These are phyloP conservation scores for Globodera rostochiensis DNA, from an alignment of 1,140 invertebrate genomes.

Conservation along the genomic window DNA sequence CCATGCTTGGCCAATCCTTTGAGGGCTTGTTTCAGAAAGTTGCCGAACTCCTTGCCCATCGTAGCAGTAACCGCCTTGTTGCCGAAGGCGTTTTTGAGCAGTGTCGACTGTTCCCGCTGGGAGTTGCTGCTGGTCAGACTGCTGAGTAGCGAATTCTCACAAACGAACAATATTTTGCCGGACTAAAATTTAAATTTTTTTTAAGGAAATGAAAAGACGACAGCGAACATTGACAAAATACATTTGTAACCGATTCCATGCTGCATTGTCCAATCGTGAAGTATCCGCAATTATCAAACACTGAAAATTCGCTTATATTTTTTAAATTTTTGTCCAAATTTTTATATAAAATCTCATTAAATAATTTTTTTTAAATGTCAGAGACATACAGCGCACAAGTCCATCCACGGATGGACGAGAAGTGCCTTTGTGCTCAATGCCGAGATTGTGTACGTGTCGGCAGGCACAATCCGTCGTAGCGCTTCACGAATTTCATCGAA, in stretches of 20 bases:
- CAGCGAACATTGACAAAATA: slow-evolving; percentile 56
- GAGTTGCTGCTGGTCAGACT: slow-evolving; percentile 51
- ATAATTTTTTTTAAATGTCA: slow-evolving; percentile 28
- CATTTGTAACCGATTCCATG: slow-evolving; percentile 53
- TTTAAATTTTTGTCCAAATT: background rate
- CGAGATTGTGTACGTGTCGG: slow-evolving; percentile 52
- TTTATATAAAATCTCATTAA: background rate
- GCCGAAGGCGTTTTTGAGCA: slow-evolving; percentile 57
- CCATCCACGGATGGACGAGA: slow-evolving; percentile 49
- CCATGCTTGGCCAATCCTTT: slow-evolving; percentile 48
- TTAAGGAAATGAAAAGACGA: too few relatives aligned
- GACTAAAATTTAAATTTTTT: slow-evolving; percentile 43
- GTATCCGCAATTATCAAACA: slow-evolving; percentile 59
- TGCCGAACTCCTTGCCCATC: slow-evolving; percentile 59
- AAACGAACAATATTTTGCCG: slow-evolving; percentile 60
- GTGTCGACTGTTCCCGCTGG: slow-evolving; percentile 30
- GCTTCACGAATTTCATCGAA: slow-evolving; percentile 42
- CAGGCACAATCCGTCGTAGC: slow-evolving; percentile 47
- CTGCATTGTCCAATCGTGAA: slow-evolving; percentile 50
- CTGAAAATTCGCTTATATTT: background rate
- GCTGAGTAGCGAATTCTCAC: slow-evolving; percentile 56
- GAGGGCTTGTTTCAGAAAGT: slow-evolving; percentile 55
- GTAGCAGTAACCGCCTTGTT: slow-evolving; percentile 37
- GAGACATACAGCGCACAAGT: slow-evolving; percentile 28
- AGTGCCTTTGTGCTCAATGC: slow-evolving; percentile 47